Base-by-base conservation (phyloP, 2,113 vertebrate genomes). In the Piprites chloris region DNA sequence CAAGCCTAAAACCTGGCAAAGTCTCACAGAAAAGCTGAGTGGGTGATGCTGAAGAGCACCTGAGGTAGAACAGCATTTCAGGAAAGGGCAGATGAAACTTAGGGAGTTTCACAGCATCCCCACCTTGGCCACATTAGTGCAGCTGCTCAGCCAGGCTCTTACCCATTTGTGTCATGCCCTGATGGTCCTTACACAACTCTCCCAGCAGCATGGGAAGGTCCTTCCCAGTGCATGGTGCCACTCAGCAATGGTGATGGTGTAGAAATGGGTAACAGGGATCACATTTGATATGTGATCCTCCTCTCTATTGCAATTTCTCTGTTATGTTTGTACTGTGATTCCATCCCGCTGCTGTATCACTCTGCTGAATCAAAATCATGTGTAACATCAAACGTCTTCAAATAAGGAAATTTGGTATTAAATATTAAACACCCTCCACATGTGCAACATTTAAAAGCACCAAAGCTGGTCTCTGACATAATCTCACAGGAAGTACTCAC, bases 221-320 rank as follows among this genome's bases (percentile, higher is more conserved):
- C 16, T 95, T 77, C 39, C 21, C 2, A 0, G 12, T 0, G 0
- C 14, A 16, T 41, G 32, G 30, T 20, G 15, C 21, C 1, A 1
- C 69, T n/a, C 46, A 28, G 41, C 2, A 0, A 39, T 44, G 42
- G 6, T 35, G 27, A 63, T 12, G 16, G 27, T 14, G 3, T 12
- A 61, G 33, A 58, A 44, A 52, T 2, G 3, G 14, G 50, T 83
- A 59, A 68, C 18, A 68, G 24, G n/a, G 63, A 32, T 73, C 24
- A 3, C 13, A 12, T 9, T 22, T 52, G 47, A 12, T 75, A 76
- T 79, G 46, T 47, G 22, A 62, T 44, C 59, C 53, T 56, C 27
- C 16, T 66, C 14, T 2, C 18, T 63, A 11, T 11, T 68, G 44
- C 22, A 74, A 27, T 16, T 9, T 2, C 35, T 37, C 14, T 65